These are phyloP conservation scores for Actias luna DNA, from an alignment of 2,888 invertebrate species.

Conservation along the genomic window DNA sequence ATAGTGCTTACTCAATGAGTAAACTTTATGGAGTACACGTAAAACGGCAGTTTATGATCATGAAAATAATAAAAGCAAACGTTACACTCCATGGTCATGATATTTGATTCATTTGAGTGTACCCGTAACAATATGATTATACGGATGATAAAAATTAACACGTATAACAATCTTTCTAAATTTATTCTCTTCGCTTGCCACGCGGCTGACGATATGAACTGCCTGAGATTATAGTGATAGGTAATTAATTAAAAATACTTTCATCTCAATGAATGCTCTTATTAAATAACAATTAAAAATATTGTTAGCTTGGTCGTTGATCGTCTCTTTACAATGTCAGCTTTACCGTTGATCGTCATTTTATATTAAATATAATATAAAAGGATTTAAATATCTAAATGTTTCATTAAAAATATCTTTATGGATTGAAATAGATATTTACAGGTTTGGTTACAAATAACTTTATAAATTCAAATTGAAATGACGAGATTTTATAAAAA, in stretches of 20 bases:
- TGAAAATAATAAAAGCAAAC: constrained; percentile 44
- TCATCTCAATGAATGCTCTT: too few relatives aligned
- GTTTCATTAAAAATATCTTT: too few relatives aligned
- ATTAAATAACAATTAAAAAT: too few relatives aligned
- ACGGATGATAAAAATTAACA: constrained; percentile 28
- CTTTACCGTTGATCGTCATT: too few relatives aligned
- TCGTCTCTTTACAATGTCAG: too few relatives aligned
- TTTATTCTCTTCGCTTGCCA: background rate
- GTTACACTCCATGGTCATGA: constrained; percentile 51
- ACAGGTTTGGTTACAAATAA: too few relatives aligned
- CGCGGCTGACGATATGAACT: background rate
- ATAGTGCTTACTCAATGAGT: constrained; percentile 17
- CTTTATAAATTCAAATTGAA: too few relatives aligned
- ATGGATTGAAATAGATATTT: too few relatives aligned
- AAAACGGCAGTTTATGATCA: constrained; percentile 25
- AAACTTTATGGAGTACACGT: constrained; percentile 11
- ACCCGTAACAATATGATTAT: constrained; percentile 46
- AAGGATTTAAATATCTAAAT: too few relatives aligned
- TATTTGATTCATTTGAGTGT: constrained; percentile 26
- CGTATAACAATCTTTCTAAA: background rate
- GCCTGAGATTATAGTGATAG: constrained; percentile 15
- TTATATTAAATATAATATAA: too few relatives aligned
- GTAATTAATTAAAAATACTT: background rate
- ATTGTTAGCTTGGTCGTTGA: too few relatives aligned
- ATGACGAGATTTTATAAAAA: too few relatives aligned